Evolutionary conservation across 2,888 invertebrate species (phyloP).

Genomic region (Resseliella maxima): DNA sequence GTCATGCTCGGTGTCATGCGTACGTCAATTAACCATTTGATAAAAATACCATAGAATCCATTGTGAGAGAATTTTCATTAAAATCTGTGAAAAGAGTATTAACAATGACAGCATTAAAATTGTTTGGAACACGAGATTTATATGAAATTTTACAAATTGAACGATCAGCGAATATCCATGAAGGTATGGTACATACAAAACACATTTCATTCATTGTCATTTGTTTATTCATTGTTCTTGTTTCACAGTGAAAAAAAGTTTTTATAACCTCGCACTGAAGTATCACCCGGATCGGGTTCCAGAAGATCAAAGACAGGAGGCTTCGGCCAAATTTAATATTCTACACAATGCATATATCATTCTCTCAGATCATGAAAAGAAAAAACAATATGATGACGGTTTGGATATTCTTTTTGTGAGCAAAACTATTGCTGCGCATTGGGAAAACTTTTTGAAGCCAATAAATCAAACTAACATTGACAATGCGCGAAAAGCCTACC

Average conservation of each 20-base stretch:
- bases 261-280: neutral
- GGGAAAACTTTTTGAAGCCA: neutral
- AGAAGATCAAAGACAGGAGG: neutral
- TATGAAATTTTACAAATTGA: neutral
- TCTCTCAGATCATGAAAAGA: neutral
- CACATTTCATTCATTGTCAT: neutral
- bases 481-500: neutral
- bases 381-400: neutral
- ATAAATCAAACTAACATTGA: neutral
- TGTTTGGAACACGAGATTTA: neutral
- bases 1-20: too few species aligned
- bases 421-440: neutral
- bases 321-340: neutral
- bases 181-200: neutral
- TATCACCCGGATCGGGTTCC: neutral
- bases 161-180: neutral
- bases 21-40: too few species aligned
- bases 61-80: too few species aligned
- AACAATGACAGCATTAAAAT: neutral
- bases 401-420: neutral
- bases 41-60: too few species aligned
- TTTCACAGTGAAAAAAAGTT: constrained; percentile 21
- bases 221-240: neutral
- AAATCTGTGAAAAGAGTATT: too few species aligned
- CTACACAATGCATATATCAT: neutral